Base-by-base conservation (phyloP, 1,140 invertebrate species). In the Drosophila suzukii region DNA sequence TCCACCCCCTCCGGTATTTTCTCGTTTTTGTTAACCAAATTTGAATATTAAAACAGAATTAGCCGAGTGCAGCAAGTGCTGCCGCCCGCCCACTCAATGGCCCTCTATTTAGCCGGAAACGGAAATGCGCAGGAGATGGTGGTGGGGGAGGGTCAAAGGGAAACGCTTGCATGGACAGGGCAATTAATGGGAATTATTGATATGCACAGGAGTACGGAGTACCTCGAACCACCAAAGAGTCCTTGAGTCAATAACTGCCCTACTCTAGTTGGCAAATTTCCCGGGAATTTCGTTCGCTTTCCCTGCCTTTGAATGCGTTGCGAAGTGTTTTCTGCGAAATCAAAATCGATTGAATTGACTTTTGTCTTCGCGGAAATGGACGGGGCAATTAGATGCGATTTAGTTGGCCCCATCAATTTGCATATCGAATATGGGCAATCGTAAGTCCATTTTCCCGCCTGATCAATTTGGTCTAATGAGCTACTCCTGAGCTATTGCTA, bases 1-100 rank as follows among this genome's bases (percentile, higher is more conserved):
- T 38, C 50, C 50, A 62, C 58, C 70, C 63, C 36, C 54, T 24
- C 5, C 27, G 51, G 54, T 41, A 67, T 65, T 80, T 80, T 55
- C 77, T 75, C 61, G 68, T 74, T 67, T 59, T 60, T 51, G 49
- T 59, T 54, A 59, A 60, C 47, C 41, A 82, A 88, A 82, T 83
- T 89, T 83, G 80, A 88, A 88, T 88, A 83, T 89, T 80, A 84
- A 80, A 83, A 70, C 60, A 74, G 73, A 89, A 89, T 89, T 88
- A 77, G 79, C 63, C 83, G 78, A 83, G 68, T 89, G 76, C 82
- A 70, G 72, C 84, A 88, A 78, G 61, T 68, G 57, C 62, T 15
- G 46, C 13, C 46, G 46, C 13, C 46, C 60, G 46, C 30, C 46
- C 60, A 36, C 38, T 27, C 36, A 11, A 4, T 24, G 20, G 8